Conservation (phyloP, 2,797 vertebrate genomes). For the Anableps anableps region DNA sequence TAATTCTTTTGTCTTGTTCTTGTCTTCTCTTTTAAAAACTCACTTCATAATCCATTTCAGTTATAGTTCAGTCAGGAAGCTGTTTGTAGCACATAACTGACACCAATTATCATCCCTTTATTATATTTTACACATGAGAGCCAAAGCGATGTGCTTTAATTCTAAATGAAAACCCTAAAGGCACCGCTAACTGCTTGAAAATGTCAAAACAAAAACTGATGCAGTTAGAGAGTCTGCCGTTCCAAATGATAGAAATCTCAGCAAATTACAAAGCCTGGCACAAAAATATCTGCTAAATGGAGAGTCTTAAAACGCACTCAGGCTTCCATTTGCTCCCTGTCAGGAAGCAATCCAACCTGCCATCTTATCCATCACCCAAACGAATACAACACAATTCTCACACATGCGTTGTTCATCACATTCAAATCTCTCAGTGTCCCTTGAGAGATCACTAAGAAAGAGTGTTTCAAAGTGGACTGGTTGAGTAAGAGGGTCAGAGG, state of each 20-base stretch:
- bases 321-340: constrained; percentile 55
- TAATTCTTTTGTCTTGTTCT: constrained; percentile 50
- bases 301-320: constrained; percentile 46
- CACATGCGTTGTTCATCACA: constrained; percentile 59
- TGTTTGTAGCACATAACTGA: constrained; percentile 45
- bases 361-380: constrained; percentile 73
- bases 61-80: constrained; percentile 41
- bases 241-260: constrained; percentile 48
- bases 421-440: constrained; percentile 42
- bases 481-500: constrained; percentile 31
- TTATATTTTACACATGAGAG: constrained; percentile 56
- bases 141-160: constrained; percentile 50
- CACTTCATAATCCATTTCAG: constrained; percentile 29
- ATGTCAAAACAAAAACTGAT: constrained; percentile 56
- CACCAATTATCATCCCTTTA: constrained; percentile 59
- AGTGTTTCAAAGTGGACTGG: constrained; percentile 37
- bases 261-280: constrained; percentile 38
- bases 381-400: constrained; percentile 69
- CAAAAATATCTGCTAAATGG: constrained; percentile 44
- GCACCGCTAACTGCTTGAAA: constrained; percentile 52
- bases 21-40: constrained; percentile 37
- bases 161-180: constrained; percentile 58
- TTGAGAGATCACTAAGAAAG: constrained; percentile 31
- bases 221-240: constrained; percentile 46
- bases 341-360: constrained; percentile 51